Conservation (phyloP, 2,113 vertebrate genomes). For the Eonycteris spelaea region DNA sequence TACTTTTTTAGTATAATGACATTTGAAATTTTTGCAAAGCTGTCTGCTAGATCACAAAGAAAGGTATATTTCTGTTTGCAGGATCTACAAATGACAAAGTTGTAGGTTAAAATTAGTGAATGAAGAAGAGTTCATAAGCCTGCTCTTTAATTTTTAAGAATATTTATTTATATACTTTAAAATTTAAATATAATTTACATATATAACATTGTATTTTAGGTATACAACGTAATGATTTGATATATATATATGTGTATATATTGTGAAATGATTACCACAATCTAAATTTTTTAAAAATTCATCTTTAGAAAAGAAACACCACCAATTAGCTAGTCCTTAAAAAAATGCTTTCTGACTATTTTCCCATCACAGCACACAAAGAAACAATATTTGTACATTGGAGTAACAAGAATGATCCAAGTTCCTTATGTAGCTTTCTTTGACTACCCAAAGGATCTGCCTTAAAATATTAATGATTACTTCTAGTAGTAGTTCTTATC, state of each 20-base stretch:
- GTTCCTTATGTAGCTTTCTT: neutral
- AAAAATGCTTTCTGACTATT: neutral
- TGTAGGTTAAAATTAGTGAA: constrained; percentile 20
- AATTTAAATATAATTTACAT: neutral
- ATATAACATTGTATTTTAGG: neutral
- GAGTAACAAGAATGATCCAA: neutral
- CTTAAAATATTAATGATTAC: neutral
- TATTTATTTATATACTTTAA: neutral
- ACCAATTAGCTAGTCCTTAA: neutral
- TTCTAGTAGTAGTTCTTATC: neutral
- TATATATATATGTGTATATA: neutral
- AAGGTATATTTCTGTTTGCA: neutral
- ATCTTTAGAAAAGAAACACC: neutral
- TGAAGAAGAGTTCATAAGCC: neutral
- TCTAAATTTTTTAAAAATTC: neutral
- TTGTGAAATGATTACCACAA: neutral
- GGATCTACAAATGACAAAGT: neutral
- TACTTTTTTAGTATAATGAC: neutral
- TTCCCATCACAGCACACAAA: neutral
- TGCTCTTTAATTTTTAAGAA: neutral
- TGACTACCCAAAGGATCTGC: neutral
- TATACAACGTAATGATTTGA: neutral
- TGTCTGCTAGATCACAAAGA: neutral
- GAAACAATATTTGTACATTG: neutral
- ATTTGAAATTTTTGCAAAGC: neutral